These are phyloP conservation scores for Lacerta viridis DNA, from an alignment of 2,797 vertebrate genomes.

Conservation along the genomic window DNA sequence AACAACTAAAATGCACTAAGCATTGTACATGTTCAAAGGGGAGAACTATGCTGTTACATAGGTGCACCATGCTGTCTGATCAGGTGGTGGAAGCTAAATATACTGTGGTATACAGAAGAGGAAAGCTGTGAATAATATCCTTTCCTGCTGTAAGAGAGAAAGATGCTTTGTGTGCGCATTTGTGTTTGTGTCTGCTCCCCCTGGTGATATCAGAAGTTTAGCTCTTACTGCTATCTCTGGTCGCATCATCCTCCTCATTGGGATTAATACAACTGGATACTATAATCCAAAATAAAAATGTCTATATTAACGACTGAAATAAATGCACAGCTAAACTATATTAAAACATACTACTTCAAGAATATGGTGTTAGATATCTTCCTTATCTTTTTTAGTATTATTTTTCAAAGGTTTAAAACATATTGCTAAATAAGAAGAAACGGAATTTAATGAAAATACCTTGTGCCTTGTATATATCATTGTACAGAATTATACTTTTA, in stretches of 20 bases:
- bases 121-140: background rate
- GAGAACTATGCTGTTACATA: background rate
- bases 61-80: background rate
- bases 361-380: constrained; percentile 30
- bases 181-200: background rate
- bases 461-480: constrained; percentile 31
- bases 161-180: no score
- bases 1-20: background rate
- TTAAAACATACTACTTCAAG: constrained; percentile 11
- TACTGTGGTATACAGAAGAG: background rate
- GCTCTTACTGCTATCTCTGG: background rate
- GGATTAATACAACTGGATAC: background rate
- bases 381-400: constrained; percentile 35
- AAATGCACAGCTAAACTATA: background rate
- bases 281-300: background rate
- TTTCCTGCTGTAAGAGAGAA: background rate
- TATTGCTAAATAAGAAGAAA: constrained; percentile 34
- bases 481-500: constrained; percentile 1
- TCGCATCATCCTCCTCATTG: background rate
- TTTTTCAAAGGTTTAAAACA: constrained; percentile 33
- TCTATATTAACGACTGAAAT: background rate
- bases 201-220: background rate
- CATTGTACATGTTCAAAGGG: background rate
- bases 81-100: background rate
- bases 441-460: constrained; percentile 47